Conservation (phyloP, 64 coral and sea anemone species). For the Actinia equina region DNA sequence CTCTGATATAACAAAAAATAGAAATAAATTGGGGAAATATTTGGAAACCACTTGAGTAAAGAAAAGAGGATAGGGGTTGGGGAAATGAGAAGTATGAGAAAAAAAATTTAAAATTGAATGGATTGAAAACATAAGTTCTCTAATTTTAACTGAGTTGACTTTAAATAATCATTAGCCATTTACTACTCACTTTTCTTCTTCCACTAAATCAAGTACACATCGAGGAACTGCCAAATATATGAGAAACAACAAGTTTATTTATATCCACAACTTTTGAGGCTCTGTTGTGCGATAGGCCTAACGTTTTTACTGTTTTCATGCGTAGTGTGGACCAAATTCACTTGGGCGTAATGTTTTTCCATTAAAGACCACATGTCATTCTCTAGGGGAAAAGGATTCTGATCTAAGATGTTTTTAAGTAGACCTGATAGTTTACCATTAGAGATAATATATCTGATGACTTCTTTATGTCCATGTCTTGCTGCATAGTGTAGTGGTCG, state of each 20-base stretch:
- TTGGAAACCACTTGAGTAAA: background rate
- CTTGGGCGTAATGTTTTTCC: no score
- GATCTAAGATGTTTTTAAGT: background rate
- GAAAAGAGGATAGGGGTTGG: background rate
- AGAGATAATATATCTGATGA: constrained; percentile 94
- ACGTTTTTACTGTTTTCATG: no score
- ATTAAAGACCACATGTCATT: no score
- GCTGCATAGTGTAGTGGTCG: constrained; percentile 92
- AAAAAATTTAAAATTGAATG: no score
- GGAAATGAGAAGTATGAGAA: background rate
- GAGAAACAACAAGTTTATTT: background rate
- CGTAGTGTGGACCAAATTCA: no score
- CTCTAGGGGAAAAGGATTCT: no score
- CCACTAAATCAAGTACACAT: constrained; percentile 84
- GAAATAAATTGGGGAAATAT: background rate
- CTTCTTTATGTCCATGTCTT: constrained; percentile 75
- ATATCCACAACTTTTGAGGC: background rate
- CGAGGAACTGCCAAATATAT: constrained; percentile 60
- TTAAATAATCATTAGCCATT: no score
- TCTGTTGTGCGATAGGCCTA: no score
- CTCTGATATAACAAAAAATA: constrained; percentile 32
- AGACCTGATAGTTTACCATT: constrained; percentile 58
- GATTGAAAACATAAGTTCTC: background rate
- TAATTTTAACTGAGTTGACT: background rate
- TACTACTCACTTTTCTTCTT: constrained; percentile 71